These are phyloP conservation scores for Ispidina picta DNA, from an alignment of 2,797 vertebrate genomes.

Conservation along the genomic window DNA sequence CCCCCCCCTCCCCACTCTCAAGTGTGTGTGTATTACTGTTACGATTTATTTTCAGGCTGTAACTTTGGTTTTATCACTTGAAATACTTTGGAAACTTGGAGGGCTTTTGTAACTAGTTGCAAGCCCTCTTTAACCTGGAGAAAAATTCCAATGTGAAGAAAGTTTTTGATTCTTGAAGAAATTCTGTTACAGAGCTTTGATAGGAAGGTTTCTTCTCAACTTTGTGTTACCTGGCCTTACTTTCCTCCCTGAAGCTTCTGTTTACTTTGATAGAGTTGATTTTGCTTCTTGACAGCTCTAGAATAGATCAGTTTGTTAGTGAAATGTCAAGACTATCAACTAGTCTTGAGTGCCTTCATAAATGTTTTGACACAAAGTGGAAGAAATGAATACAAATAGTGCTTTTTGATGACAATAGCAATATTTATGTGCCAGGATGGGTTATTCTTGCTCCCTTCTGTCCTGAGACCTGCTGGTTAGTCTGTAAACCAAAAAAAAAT, in stretches of 20 bases:
- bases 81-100: slow-evolving; percentile 49
- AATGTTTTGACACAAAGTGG: neutral
- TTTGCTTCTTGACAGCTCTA: neutral
- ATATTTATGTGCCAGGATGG: neutral
- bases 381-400: neutral
- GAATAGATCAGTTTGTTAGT: neutral
- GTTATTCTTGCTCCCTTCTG: neutral
- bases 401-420: neutral
- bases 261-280: neutral
- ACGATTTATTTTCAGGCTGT: slow-evolving; percentile 54
- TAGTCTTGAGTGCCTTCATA: neutral
- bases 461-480: neutral
- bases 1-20: neutral
- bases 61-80: slow-evolving; percentile 43
- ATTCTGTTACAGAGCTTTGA: neutral
- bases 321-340: neutral
- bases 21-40: slow-evolving; percentile 9
- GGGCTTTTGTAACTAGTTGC: neutral
- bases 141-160: neutral
- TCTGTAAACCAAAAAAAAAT: neutral
- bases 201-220: neutral
- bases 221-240: neutral
- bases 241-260: neutral
- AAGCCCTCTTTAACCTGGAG: neutral
- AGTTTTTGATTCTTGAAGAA: slow-evolving; percentile 1